A percentile compares a stretch with the other conserved stretches of the same genome.
Evolutionary conservation across 2,888 invertebrate genomes (phyloP).

Genomic region (Torymus aiolomorphi): DNA sequence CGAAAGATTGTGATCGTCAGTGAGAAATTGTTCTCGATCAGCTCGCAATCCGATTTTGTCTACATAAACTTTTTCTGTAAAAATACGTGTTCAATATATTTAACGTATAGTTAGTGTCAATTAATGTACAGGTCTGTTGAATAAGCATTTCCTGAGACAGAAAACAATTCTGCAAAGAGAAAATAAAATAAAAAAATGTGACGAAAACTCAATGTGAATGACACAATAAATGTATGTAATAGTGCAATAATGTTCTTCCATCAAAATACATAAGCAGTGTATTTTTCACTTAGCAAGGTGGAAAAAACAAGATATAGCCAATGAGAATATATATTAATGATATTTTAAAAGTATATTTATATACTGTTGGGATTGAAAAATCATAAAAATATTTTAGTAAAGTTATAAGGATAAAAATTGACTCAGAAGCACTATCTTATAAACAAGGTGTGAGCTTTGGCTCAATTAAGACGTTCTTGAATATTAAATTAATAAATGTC

Average conservation of each 20-base stretch:
- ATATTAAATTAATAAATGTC: too few species aligned
- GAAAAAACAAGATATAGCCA: too few species aligned
- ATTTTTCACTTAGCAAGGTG: too few species aligned
- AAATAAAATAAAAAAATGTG: background rate
- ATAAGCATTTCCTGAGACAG: background rate
- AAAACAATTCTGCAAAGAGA: too few species aligned
- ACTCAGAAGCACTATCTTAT: too few species aligned
- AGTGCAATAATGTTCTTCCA: background rate
- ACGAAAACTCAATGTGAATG: background rate
- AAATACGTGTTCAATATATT: constrained; percentile 35
- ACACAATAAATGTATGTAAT: background rate
- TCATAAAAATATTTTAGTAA: constrained; percentile 10
- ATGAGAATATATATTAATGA: too few species aligned
- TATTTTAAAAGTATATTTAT: constrained; percentile 1
- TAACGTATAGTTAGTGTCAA: constrained; percentile 4
- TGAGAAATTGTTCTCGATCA: background rate
- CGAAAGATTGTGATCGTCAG: too few species aligned
- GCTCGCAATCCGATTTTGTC: background rate
- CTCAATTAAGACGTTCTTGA: too few species aligned
- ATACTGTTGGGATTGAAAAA: constrained; percentile 11
- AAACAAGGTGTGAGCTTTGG: too few species aligned
- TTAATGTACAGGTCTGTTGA: constrained; percentile 33
- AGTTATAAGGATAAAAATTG: background rate
- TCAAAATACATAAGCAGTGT: too few species aligned
- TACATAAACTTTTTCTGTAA: constrained; percentile 15